These are phyloP conservation scores for Acrossocheilus wenchowensis DNA, from an alignment of 2,797 vertebrate species.

Conservation along the genomic window DNA sequence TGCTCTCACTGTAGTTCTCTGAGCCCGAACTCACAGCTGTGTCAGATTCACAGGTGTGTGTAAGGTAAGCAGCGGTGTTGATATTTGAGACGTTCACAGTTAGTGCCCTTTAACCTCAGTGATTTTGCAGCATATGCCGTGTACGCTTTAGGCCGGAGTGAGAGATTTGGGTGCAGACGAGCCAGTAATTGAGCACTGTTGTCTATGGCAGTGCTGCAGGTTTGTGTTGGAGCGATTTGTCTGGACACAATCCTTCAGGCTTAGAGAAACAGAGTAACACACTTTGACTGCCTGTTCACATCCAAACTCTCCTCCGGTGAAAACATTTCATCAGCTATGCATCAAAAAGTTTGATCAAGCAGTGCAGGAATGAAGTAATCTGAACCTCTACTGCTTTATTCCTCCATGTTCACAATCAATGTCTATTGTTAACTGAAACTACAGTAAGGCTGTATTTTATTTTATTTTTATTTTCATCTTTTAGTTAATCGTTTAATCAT, in stretches of 20 bases:
- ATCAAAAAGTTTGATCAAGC: neutral
- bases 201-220: constrained; percentile 63
- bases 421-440: neutral
- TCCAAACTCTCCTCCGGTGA: constrained; percentile 4
- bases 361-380: neutral
- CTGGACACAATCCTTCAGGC: constrained; percentile 62
- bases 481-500: neutral
- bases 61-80: constrained; percentile 18
- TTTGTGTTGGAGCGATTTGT: constrained; percentile 65
- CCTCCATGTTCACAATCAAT: neutral
- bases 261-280: constrained; percentile 21
- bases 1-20: constrained; percentile 15
- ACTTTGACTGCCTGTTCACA: constrained; percentile 9
- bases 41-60: constrained; percentile 49
- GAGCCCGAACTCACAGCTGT: constrained; percentile 17
- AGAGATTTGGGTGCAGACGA: neutral
- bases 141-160: neutral
- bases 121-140: neutral
- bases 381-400: neutral
- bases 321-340: constrained; percentile 11
- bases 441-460: neutral
- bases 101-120: constrained; percentile 15
- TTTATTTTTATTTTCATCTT: neutral
- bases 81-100: constrained; percentile 1
- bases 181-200: constrained; percentile 50